phyloP scores from a whole-genome alignment of 64 coral and sea anemone species.

The Pachyseris speciosa region DNA sequence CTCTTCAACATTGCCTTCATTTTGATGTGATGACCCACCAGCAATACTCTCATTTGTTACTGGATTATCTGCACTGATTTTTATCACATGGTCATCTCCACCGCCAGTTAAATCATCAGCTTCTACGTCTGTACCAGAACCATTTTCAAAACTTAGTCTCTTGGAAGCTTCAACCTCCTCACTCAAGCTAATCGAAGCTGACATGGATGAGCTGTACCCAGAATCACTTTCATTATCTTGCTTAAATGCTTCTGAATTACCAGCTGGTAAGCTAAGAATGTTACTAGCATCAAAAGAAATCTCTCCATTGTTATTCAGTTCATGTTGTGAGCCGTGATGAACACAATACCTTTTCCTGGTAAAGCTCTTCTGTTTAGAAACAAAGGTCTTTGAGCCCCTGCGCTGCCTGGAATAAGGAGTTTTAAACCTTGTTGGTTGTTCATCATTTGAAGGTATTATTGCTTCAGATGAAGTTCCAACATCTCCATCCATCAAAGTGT shows the following conservation, averaged over 20 bases:
- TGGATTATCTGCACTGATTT: slow-evolving; percentile 24
- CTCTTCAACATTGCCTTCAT: slow-evolving; percentile 69
- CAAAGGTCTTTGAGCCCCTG: slow-evolving; percentile 43
- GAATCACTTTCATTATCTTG: slow-evolving; percentile 74
- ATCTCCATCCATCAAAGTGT: background rate
- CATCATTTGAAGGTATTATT: background rate
- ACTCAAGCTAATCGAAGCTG: slow-evolving; percentile 70
- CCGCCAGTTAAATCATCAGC: background rate
- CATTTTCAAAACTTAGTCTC: slow-evolving; percentile 31
- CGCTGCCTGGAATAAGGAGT: slow-evolving; percentile 73
- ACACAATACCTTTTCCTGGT: slow-evolving; percentile 15
- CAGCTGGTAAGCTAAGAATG: background rate
- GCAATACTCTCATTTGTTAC: background rate
- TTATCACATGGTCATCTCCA: background rate
- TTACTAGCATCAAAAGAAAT: background rate
- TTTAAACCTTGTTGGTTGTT: slow-evolving; percentile 21
- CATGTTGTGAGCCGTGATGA: background rate
- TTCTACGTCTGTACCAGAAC: slow-evolving; percentile 35
- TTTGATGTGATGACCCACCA: slow-evolving; percentile 1
- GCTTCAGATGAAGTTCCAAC: slow-evolving; percentile 9
- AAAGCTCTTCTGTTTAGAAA: slow-evolving; percentile 83
- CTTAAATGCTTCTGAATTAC: background rate
- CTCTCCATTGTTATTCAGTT: slow-evolving; percentile 18
- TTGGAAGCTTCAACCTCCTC: slow-evolving; percentile 53
- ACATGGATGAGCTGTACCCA: slow-evolving; percentile 85